Evolutionary conservation across 2,113 vertebrate genomes (phyloP).

Genomic region (Chamaetylas fuelleborni): DNA sequence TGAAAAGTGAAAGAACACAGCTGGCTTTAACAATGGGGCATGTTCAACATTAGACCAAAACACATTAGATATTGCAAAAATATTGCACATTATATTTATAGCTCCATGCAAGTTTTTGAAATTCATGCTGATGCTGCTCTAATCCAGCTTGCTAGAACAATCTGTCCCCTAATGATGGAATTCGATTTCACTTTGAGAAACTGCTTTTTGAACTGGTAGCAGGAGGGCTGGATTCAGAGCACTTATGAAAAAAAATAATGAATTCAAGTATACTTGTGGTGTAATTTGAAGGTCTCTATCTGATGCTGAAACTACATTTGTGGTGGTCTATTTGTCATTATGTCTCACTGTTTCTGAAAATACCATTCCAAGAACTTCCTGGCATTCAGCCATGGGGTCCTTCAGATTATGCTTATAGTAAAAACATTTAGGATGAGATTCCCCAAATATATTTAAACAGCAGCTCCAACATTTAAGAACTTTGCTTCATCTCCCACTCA

Average conservation of each 20-base stretch:
- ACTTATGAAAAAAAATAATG: neutral
- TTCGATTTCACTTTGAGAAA: conserved; percentile 64
- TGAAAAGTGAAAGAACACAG: conserved; percentile 85
- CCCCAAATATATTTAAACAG: neutral
- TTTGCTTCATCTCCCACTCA: neutral
- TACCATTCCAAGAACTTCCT: neutral
- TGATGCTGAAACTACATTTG: neutral
- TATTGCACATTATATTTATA: conserved; percentile 84
- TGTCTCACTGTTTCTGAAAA: neutral
- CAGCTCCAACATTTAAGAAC: neutral
- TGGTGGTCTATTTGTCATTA: neutral
- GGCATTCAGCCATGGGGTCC: neutral
- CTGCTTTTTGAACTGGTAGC: conserved; percentile 54
- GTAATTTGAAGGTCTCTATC: conserved; percentile 21
- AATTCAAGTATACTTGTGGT: neutral
- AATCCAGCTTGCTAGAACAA: conserved; percentile 75
- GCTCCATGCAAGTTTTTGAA: conserved; percentile 76
- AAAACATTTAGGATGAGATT: neutral
- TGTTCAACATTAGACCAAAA: conserved; percentile 83
- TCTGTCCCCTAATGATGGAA: conserved; percentile 73
- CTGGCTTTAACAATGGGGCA: conserved; percentile 81
- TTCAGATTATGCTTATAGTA: neutral
- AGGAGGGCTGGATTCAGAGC: conserved; percentile 33
- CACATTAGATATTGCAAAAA: conserved; percentile 85
- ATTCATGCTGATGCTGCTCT: conserved; percentile 79